Evolutionary conservation across 2,888 invertebrate species (phyloP).

Genomic region (Hypsopygia costalis): DNA sequence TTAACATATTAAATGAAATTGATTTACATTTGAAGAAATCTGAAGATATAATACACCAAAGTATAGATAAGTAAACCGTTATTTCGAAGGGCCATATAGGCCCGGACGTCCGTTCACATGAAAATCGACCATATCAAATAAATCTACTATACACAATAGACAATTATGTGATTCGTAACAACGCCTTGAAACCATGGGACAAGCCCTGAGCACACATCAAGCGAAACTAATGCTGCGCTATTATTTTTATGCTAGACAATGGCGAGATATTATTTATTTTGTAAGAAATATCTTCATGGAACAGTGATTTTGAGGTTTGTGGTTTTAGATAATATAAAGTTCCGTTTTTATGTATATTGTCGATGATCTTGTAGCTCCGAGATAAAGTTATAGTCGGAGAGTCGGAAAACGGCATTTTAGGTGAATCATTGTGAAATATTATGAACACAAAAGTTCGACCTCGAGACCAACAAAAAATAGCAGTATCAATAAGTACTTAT

Average conservation of each 20-base stretch:
- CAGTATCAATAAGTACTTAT: too few relatives aligned
- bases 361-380: too few relatives aligned
- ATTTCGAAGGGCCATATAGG: background rate
- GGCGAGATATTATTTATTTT: background rate
- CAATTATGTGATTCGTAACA: conserved; percentile 16
- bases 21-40: too few relatives aligned
- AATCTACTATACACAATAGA: conserved; percentile 17
- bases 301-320: background rate
- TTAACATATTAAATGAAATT: too few relatives aligned
- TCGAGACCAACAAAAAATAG: too few relatives aligned
- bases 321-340: background rate
- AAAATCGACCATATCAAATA: conserved; percentile 13
- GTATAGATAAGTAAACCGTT: too few relatives aligned
- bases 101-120: conserved; percentile 15
- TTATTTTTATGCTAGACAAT: conserved; percentile 3
- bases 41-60: too few relatives aligned
- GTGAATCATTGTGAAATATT: too few relatives aligned
- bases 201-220: background rate
- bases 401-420: too few relatives aligned
- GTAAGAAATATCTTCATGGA: conserved; percentile 7
- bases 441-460: too few relatives aligned
- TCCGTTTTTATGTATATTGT: conserved; percentile 1
- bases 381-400: too few relatives aligned
- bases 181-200: conserved; percentile 16
- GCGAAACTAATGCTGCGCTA: background rate